Evolutionary conservation across 2,113 vertebrate genomes (phyloP), one percentile per base, ranked within the genome.

Genomic region (Sinocyclocheilus maitianheensis): DNA sequence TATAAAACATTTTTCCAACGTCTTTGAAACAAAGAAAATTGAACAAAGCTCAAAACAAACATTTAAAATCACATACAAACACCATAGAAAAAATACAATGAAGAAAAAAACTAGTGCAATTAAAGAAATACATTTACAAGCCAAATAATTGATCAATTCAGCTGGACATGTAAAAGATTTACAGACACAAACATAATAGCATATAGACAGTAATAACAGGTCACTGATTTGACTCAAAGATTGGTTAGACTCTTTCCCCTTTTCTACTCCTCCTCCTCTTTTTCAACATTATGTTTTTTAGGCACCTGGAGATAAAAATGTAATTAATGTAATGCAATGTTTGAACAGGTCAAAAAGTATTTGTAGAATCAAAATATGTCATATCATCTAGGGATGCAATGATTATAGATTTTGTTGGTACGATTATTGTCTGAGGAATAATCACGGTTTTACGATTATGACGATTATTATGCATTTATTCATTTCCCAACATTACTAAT

Each of bases 281-380:
- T 93, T 62, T 95, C 94, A 86, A 93, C 90, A 85, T 94, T 95
- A 88, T 93, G 94, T 89, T 94, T 94, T 91, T 95, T 95, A 76
- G 94, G 91, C 62, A 91, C 84, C 93, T 94, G 89, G 11, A 88
- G 87, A 84, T 60, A 13, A 62, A 13, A 62, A 80, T n/a, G 6
- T 24, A 12, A 63, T n/a, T 24, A 12, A 63, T n/a, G 40, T 37
- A n/a, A 34, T 34, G 30, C 3, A 34, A 34, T 34, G 30, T 34
- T 34, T 34, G 37, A 80, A 43, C 18, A 40, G 51, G 77, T 58
- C 51, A 53, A 80, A 80, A 24, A 43, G 11, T 8, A 63, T n/a
- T 40, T 80, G 9, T 24, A 37, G 30, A 16, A 34, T 80, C 20
- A 60, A 18, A 9, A n/a, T 77, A 26, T 77, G 30, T 72, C 0